Conservation (phyloP, 2,888 invertebrate genomes). For the Aspidapion aeneum region DNA sequence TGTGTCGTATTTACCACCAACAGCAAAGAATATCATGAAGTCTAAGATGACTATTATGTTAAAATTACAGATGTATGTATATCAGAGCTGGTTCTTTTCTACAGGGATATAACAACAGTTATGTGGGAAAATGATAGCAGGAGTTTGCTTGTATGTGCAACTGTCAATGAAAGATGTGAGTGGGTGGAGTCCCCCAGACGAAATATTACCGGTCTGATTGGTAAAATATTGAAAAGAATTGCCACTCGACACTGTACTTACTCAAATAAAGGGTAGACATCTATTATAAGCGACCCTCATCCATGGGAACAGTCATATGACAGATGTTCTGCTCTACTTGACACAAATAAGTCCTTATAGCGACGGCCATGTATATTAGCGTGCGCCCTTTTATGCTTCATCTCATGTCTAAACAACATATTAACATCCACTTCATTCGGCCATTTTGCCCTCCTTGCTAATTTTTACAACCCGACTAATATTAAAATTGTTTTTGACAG, state of each 20-base stretch:
- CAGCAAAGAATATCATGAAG: conserved; percentile 18
- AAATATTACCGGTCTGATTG: conserved; percentile 38
- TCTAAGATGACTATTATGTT: background rate
- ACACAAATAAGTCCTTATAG: conserved; percentile 31
- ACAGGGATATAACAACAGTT: background rate
- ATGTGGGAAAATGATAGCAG: background rate
- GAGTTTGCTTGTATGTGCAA: conserved; percentile 5
- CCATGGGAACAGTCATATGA: conserved; percentile 39
- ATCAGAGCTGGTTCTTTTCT: background rate
- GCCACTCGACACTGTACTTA: conserved; percentile 33
- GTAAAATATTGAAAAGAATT: conserved; percentile 34
- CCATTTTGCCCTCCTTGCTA: conserved; percentile 27
- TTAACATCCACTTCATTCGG: conserved; percentile 31
- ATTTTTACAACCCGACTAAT: background rate
- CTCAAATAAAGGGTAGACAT: conserved; percentile 39
- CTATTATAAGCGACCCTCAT: conserved; percentile 36
- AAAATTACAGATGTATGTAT: conserved; percentile 10
- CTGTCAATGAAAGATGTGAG: conserved; percentile 11
- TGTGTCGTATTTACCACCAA: conserved; percentile 21
- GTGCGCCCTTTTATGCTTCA: conserved; percentile 24
- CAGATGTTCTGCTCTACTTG: conserved; percentile 39
- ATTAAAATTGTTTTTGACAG: background rate
- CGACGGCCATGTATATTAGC: conserved; percentile 20
- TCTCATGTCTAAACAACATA: conserved; percentile 31
- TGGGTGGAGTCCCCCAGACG: conserved; percentile 33